A percentile compares a stretch with the other conserved stretches of the same genome.
These are phyloP conservation scores for Morelia viridis DNA, from an alignment of 2,797 vertebrate genomes.

Conservation along the genomic window DNA sequence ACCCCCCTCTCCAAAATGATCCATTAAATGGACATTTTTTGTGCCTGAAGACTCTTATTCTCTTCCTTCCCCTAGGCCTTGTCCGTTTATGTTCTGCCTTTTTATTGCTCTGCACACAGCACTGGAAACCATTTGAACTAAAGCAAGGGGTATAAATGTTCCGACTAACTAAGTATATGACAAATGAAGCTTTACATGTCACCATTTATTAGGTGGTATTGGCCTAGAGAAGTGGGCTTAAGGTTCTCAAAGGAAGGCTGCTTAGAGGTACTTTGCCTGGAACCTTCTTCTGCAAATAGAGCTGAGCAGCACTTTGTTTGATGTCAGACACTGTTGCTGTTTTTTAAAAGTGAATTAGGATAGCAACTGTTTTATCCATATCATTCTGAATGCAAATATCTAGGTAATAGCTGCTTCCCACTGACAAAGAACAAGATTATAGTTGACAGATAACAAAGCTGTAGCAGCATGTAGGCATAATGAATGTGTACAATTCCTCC, in stretches of 20 bases:
- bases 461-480: not conserved
- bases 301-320: not conserved
- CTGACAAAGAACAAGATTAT: not conserved
- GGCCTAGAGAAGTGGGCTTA: not conserved
- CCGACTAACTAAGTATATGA: not conserved
- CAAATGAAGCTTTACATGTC: not conserved
- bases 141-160: not conserved
- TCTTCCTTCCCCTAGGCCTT: not conserved
- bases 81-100: not conserved
- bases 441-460: not conserved
- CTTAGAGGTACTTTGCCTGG: not conserved
- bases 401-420: not conserved
- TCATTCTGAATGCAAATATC: not conserved
- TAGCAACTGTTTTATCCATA: not conserved
- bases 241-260: not conserved
- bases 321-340: not conserved
- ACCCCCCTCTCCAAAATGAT: not conserved
- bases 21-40: not conserved
- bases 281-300: not conserved
- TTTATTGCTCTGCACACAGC: not conserved
- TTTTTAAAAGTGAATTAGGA: not conserved
- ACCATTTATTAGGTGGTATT: not conserved
- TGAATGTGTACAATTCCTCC: not conserved
- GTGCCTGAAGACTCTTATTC: not conserved
- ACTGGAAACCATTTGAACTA: not conserved